phyloP scores from a whole-genome alignment of 2,797 vertebrate species.

The Chaetophractus vellerosus region DNA sequence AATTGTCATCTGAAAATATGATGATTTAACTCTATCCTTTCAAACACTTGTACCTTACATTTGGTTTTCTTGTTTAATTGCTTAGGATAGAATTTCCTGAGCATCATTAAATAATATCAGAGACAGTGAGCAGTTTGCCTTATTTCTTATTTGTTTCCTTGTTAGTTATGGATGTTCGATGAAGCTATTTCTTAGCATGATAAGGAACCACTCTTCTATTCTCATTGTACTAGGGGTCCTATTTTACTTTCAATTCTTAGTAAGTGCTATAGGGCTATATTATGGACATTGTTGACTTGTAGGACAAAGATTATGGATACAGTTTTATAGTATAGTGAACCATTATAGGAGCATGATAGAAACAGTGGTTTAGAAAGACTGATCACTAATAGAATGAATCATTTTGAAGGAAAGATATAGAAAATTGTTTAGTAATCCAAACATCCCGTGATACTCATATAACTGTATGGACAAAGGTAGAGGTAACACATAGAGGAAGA shows the following conservation, averaged over 20 bases:
- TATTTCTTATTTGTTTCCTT: conserved; percentile 11
- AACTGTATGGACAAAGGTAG: neutral
- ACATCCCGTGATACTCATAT: neutral
- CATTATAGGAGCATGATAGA: neutral
- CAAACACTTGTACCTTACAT: neutral
- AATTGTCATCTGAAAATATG: conserved; percentile 6
- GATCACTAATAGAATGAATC: conserved; percentile 6
- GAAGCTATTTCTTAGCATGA: neutral
- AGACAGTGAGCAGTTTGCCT: neutral
- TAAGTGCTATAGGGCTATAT: neutral
- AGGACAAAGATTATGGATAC: neutral
- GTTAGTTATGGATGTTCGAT: neutral
- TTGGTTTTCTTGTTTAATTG: conserved; percentile 47
- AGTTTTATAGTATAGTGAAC: neutral
- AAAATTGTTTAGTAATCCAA: conserved; percentile 47
- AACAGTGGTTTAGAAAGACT: neutral
- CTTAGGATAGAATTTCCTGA: conserved; percentile 49
- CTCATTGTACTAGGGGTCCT: neutral
- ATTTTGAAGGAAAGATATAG: conserved; percentile 19
- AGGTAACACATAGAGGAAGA: neutral
- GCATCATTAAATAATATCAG: neutral
- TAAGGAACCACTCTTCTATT: neutral
- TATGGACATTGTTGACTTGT: neutral
- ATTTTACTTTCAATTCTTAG: neutral
- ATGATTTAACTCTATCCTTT: neutral